Base-by-base conservation (phyloP, 2,113 vertebrate genomes). In the Ochotona curzoniae region DNA sequence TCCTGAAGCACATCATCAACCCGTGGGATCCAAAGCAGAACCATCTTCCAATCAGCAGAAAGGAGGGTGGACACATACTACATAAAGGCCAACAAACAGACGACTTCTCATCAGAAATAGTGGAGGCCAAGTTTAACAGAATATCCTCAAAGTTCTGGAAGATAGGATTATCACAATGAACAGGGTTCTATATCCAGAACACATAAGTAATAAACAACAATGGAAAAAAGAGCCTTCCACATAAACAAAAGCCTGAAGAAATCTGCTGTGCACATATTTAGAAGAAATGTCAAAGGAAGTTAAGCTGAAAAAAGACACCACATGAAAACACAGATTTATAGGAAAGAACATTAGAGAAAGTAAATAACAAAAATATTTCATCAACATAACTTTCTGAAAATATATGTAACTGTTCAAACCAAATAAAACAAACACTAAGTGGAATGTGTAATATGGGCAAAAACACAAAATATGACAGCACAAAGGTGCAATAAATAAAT, bases 391-490 rank as follows among this genome's bases (percentile, higher is more conserved):
- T 84, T 84, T 49, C 85, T 84, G 35, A 67, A 89, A 94, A 60
- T 49, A 74, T 35, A 71, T n/a, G n/a, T 57, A 57, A 81, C 71
- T 54, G 2, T 85, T n/a, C 82, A 87, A 82, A 79, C 32, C 4
- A 70, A 86, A 75, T n/a, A 74, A 89, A 84, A 74, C 28, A 93
- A 87, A 93, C 49, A 12, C 8, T 87, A 93, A 49, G 7, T n/a
- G 1, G 12, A n/a, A 84, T 70, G 38, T 87, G 71, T 83, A 87
- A 57, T 30, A 9, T 44, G 93, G 85, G n/a, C 2, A 49, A 23
- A 86, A 69, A 11, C 74, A 82, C 12, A 93, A 82, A 13, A 78
- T n/a, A 76, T 25, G 28, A 80, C 4, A 89, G 47, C 64, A 90
- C 20, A 17, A 60, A 78, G 23, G 26, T 61, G 51, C 5, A 35